These are phyloP conservation scores for Alviniconcha marisindica DNA, from an alignment of 1,140 invertebrate species.

Conservation along the genomic window DNA sequence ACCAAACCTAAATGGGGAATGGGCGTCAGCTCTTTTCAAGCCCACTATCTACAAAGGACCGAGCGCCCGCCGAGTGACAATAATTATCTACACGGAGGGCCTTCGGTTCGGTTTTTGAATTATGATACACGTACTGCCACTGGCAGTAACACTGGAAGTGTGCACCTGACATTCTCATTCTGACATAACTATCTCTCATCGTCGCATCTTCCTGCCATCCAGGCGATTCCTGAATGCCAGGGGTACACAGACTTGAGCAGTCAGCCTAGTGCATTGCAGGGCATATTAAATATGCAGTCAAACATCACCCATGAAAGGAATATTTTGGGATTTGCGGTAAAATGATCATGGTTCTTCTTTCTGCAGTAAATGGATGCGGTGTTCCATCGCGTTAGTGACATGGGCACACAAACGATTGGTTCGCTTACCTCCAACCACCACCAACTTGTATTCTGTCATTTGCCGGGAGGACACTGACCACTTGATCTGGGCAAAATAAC, in stretches of 20 bases:
- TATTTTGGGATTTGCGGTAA: background rate
- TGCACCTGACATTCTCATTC: slow-evolving; percentile 11
- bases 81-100: too few species aligned
- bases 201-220: too few species aligned
- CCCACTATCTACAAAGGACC: background rate
- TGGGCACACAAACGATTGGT: slow-evolving; percentile 26
- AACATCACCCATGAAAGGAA: background rate
- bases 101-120: background rate
- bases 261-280: too few species aligned
- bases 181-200: slow-evolving; percentile 2
- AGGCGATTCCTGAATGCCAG: too few species aligned
- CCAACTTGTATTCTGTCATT: slow-evolving; percentile 82
- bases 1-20: background rate
- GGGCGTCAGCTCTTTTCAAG: background rate
- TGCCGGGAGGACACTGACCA: slow-evolving; percentile 13
- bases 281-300: too few species aligned
- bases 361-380: background rate
- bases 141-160: background rate
- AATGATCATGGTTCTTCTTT: background rate
- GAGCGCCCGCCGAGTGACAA: slow-evolving; percentile 9
- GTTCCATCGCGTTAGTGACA: background rate
- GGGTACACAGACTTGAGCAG: too few species aligned
- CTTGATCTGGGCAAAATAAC: background rate
- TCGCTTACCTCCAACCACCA: slow-evolving; percentile 80
- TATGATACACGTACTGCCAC: background rate